Evolutionary conservation across 2,797 vertebrate genomes (phyloP).

Genomic region (Rhyacichthys aspro): DNA sequence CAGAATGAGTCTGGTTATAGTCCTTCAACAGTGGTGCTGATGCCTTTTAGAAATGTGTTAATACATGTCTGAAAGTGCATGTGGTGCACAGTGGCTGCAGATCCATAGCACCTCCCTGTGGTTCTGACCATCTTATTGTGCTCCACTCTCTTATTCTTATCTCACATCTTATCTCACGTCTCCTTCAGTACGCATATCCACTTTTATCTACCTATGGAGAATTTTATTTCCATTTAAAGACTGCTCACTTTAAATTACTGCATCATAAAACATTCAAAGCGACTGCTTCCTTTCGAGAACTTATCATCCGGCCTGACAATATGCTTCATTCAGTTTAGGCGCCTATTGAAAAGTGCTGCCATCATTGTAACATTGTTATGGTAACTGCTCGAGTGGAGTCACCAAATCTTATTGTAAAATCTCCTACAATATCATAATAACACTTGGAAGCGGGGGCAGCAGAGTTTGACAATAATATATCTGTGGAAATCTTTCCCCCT

Average conservation of each 20-base stretch:
- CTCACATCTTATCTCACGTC: constrained; percentile 23
- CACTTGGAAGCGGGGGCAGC: constrained; percentile 79
- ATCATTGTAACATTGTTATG: constrained; percentile 79
- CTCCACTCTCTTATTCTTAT: constrained; percentile 66
- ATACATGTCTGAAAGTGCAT: constrained; percentile 40
- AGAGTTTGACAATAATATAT: constrained; percentile 82
- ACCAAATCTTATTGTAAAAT: constrained; percentile 82
- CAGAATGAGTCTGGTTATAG: constrained; percentile 15
- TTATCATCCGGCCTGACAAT: constrained; percentile 72
- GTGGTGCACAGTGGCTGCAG: constrained; percentile 63
- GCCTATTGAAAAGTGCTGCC: constrained; percentile 74
- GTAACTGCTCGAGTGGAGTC: constrained; percentile 78
- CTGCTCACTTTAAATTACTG: constrained; percentile 65
- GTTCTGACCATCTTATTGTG: constrained; percentile 73
- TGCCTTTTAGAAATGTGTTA: constrained; percentile 37
- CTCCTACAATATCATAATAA: constrained; percentile 81
- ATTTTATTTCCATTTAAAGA: constrained; percentile 65
- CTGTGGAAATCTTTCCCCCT: constrained; percentile 79
- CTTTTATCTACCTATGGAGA: constrained; percentile 67
- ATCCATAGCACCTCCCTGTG: constrained; percentile 82
- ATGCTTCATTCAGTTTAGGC: constrained; percentile 74
- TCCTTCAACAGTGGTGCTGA: constrained; percentile 28
- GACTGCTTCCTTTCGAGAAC: constrained; percentile 60
- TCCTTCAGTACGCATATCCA: constrained; percentile 49
- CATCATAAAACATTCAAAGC: constrained; percentile 70